phyloP scores from a whole-genome alignment of 2,797 vertebrate genomes.

The Pipistrellus pygmaeus region DNA sequence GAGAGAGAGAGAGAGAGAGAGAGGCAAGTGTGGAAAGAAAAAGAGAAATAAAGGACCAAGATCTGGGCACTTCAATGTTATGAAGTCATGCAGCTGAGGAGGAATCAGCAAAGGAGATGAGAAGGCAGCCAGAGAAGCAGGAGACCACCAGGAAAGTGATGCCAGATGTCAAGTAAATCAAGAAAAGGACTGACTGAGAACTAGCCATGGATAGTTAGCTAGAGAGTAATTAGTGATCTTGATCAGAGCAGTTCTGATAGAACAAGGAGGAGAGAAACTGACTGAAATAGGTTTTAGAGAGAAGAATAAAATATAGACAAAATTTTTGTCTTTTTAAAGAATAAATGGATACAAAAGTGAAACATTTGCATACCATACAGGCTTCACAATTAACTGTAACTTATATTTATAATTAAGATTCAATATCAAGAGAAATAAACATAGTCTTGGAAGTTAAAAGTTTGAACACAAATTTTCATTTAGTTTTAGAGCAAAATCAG shows the following conservation, averaged over 20 bases:
- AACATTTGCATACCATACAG: constrained; percentile 4
- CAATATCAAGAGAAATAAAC: neutral
- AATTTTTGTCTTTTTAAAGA: neutral
- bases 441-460: neutral
- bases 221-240: neutral
- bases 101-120: neutral
- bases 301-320: neutral
- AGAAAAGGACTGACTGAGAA: neutral
- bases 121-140: neutral
- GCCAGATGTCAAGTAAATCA: neutral
- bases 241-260: neutral
- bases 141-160: neutral
- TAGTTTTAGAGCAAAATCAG: constrained; percentile 22
- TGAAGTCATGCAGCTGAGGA: neutral
- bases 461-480: constrained; percentile 19
- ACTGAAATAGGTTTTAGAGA: neutral
- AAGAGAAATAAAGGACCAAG: neutral
- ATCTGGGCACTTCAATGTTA: neutral
- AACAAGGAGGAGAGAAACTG: neutral
- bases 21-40: neutral
- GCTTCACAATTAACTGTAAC: constrained; percentile 24
- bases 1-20: too few relatives aligned
- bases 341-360: constrained; percentile 28
- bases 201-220: neutral
- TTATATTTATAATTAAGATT: constrained; percentile 12